These are phyloP conservation scores for Puffinus mauretanicus DNA, from an alignment of 2,113 vertebrate species.

Conservation along the genomic window DNA sequence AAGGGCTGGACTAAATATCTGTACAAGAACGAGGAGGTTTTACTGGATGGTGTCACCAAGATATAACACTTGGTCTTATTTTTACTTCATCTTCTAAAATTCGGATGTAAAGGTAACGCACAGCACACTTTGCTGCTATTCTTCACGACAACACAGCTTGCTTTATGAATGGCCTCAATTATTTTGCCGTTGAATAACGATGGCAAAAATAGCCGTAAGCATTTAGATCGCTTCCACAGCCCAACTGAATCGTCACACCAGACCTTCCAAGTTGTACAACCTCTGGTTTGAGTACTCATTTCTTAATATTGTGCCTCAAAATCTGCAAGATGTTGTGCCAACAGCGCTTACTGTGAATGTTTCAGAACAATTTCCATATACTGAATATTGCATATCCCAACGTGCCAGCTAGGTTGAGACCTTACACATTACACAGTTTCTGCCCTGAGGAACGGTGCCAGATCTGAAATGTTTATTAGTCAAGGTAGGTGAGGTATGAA, in stretches of 20 bases:
- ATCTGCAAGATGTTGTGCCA: not conserved
- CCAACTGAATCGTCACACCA: rapidly evolving
- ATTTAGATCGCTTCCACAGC: not conserved
- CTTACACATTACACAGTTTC: not conserved
- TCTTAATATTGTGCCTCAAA: not conserved
- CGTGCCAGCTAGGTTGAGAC: not conserved
- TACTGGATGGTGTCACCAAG: not conserved
- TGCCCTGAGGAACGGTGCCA: not conserved
- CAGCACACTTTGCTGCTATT: not conserved
- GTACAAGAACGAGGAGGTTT: not conserved
- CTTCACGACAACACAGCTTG: not conserved
- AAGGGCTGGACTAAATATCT: not conserved
- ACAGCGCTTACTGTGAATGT: not conserved
- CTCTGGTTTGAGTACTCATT: not conserved
- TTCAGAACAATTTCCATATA: rapidly evolving
- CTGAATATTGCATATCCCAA: not conserved
- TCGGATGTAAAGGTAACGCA: not conserved
- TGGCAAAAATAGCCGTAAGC: not conserved
- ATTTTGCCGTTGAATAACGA: not conserved
- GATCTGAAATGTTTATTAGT: rapidly evolving
- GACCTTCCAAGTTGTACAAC: not conserved
- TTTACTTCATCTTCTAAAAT: not conserved
- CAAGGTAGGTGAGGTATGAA: not conserved
- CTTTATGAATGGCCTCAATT: not conserved
- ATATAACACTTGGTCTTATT: not conserved